A percentile compares a stretch with the other conserved stretches of the same genome.
Conservation (phyloP, 2,888 invertebrate genomes). For the Lasioglossum lativentre region DNA sequence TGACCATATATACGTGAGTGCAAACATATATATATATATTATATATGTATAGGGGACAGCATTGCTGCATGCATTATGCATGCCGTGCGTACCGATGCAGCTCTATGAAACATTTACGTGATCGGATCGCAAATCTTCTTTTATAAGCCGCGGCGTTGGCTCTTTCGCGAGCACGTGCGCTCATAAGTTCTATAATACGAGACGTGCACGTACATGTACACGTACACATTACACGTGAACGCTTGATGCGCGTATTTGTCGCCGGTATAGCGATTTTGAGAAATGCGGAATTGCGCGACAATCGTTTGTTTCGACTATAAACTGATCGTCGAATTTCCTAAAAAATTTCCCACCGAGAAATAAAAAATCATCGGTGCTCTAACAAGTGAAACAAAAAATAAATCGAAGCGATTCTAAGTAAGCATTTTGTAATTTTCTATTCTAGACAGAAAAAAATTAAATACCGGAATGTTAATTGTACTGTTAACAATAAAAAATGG, state of each 20-base stretch:
- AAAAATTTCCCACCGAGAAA: not conserved
- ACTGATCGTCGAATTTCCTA: not conserved
- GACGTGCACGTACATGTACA: not conserved
- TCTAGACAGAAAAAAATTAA: too few relatives aligned
- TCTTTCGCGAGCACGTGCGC: constrained; percentile 29
- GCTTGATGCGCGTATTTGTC: not conserved
- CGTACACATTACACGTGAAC: not conserved
- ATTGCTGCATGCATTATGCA: not conserved
- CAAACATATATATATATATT: not conserved
- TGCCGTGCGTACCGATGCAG: constrained; percentile 24
- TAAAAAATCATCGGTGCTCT: not conserved
- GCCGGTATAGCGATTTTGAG: not conserved
- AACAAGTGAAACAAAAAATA: not conserved
- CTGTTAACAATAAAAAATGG: not conserved
- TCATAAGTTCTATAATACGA: constrained; percentile 14
- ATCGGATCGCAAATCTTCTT: constrained; percentile 36
- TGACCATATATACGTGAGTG: not conserved
- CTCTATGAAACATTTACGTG: constrained; percentile 50
- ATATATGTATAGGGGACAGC: too few relatives aligned
- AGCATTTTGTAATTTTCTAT: not conserved
- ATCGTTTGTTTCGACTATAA: not conserved
- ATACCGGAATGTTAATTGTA: too few relatives aligned
- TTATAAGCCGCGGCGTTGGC: constrained; percentile 26
- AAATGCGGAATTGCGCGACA: not conserved
- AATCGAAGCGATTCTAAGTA: not conserved